phyloP scores from a whole-genome alignment of 2,888 invertebrate genomes.

The Mactromeris polynyma region DNA sequence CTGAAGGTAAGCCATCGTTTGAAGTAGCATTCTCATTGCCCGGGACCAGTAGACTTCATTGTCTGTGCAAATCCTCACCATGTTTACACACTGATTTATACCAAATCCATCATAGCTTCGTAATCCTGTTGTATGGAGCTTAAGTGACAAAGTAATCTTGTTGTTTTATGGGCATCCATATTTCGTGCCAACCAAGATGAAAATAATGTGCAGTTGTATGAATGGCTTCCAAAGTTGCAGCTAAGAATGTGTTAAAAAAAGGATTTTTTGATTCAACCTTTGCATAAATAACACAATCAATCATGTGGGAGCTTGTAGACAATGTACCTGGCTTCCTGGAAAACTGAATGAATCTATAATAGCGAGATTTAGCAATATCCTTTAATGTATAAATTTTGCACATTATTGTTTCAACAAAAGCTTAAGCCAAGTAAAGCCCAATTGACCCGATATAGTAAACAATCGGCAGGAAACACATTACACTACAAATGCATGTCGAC shows the following conservation, averaged over 20 bases:
- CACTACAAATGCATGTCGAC: too few species aligned
- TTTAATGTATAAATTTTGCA: too few species aligned
- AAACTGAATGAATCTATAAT: too few species aligned
- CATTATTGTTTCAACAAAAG: too few species aligned
- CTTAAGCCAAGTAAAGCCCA: too few species aligned
- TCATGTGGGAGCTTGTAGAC: not conserved
- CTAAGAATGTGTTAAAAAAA: not conserved
- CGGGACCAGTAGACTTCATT: not conserved
- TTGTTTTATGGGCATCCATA: slow-evolving; percentile 12
- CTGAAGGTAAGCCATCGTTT: not conserved
- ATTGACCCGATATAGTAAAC: too few species aligned
- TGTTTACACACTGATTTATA: not conserved
- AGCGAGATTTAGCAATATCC: too few species aligned
- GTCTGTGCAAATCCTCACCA: not conserved
- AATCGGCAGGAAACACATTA: too few species aligned
- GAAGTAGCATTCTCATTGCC: not conserved
- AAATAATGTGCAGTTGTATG: not conserved
- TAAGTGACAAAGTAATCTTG: not conserved
- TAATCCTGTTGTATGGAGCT: not conserved
- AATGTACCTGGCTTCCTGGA: not conserved
- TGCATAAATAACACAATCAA: not conserved
- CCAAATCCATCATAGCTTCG: not conserved
- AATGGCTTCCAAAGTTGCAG: not conserved
- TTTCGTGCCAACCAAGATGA: not conserved
- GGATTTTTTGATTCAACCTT: not conserved